Evolutionary conservation across 2,113 vertebrate genomes (phyloP).

Genomic region (Microcebus griseorufus): DNA sequence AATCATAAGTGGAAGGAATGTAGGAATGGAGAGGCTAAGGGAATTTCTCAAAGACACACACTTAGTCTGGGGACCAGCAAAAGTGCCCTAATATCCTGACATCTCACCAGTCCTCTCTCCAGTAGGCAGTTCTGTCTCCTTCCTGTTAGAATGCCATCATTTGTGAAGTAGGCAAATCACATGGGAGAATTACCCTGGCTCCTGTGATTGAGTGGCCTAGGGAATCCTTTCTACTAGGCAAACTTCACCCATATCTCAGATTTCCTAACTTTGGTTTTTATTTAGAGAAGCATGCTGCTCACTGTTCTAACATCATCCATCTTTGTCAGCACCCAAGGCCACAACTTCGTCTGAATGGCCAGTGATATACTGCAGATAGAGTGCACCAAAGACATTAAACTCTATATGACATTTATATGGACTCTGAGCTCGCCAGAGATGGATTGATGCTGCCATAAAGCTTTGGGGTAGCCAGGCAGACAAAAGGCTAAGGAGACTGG

Average conservation of each 20-base stretch:
- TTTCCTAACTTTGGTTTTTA: conserved; percentile 62
- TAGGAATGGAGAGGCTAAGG: not conserved
- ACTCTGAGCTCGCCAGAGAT: conserved; percentile 53
- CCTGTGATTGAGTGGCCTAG: not conserved
- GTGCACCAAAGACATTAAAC: conserved; percentile 28
- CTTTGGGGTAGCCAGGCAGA: conserved; percentile 1
- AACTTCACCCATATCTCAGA: conserved; percentile 55
- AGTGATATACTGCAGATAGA: conserved; percentile 51
- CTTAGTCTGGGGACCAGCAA: not conserved
- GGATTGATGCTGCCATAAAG: conserved; percentile 35
- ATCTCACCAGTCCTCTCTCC: not conserved
- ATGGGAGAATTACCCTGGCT: not conserved
- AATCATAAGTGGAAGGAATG: not conserved
- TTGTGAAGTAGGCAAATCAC: conserved; percentile 25
- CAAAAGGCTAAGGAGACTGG: not conserved
- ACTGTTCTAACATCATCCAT: conserved; percentile 53
- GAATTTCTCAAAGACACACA: not conserved
- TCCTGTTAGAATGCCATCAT: not conserved
- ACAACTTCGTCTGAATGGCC: not conserved
- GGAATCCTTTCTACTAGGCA: not conserved
- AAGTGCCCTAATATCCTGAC: not conserved
- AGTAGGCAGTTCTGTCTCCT: not conserved
- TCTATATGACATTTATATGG: conserved; percentile 39
- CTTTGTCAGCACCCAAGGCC: conserved; percentile 59
- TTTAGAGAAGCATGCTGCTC: conserved; percentile 71